phyloP scores from a whole-genome alignment of 2,113 vertebrate species.

The Motacilla tschutschensis region DNA sequence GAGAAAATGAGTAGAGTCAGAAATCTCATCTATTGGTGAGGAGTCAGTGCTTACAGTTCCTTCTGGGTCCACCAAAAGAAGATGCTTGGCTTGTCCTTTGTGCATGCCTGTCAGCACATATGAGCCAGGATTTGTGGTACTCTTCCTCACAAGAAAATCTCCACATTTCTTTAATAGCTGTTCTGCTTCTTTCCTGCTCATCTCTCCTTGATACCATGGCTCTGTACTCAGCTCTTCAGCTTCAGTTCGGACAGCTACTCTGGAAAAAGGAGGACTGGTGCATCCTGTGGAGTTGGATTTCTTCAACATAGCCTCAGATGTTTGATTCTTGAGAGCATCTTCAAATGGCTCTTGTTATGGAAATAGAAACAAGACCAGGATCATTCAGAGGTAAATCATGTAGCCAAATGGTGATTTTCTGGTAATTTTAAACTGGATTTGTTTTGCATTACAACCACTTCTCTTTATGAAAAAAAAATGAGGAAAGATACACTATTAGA shows the following conservation, averaged over 20 bases:
- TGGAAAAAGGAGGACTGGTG: conserved; percentile 82
- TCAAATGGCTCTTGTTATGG: conserved; percentile 88
- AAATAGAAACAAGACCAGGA: background rate
- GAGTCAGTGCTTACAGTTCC: conserved; percentile 83
- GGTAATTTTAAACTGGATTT: background rate
- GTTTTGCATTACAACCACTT: background rate
- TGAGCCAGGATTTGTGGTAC: conserved; percentile 91
- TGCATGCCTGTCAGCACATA: conserved; percentile 96
- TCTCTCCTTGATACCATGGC: conserved; percentile 91
- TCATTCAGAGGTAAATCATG: background rate
- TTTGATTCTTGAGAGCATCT: conserved; percentile 87
- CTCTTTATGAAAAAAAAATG: background rate
- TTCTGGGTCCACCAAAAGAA: conserved; percentile 93
- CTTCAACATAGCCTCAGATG: conserved; percentile 65
- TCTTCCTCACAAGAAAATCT: conserved; percentile 95
- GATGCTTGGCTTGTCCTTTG: conserved; percentile 90
- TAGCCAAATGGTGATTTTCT: background rate
- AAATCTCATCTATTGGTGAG: background rate
- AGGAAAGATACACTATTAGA: background rate
- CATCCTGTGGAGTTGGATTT: conserved; percentile 82
- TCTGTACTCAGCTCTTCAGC: conserved; percentile 85
- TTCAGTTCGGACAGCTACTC: conserved; percentile 68
- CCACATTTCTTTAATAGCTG: conserved; percentile 87
- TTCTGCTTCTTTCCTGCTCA: conserved; percentile 93
- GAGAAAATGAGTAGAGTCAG: background rate